A percentile compares a stretch with the other conserved stretches of the same genome.
Conservation (phyloP, 2,797 vertebrate species). For the Danionella dracula region DNA sequence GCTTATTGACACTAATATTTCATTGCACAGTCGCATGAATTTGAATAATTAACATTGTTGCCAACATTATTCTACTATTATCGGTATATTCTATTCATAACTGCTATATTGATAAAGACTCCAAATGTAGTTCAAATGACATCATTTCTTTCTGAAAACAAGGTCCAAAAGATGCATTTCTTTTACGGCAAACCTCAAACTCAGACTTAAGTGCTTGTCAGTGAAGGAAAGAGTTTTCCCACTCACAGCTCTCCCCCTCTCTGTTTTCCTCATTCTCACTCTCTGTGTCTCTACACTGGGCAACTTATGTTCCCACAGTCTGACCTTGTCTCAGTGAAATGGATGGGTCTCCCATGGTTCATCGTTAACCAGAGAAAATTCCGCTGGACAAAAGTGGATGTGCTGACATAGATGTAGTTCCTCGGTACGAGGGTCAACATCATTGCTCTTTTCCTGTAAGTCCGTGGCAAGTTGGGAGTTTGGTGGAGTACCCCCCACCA, state of each 20-base stretch:
- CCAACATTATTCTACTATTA: too few species aligned
- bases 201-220: constrained; percentile 19
- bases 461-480: constrained; percentile 60
- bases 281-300: constrained; percentile 63
- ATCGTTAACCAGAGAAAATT: constrained; percentile 77
- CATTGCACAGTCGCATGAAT: too few species aligned
- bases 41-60: too few species aligned
- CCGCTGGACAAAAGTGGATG: constrained; percentile 62
- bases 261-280: constrained; percentile 21
- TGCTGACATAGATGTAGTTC: constrained; percentile 79
- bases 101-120: too few species aligned
- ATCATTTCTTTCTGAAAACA: constrained; percentile 22
- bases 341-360: constrained; percentile 79
- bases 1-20: too few species aligned
- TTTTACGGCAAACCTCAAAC: constrained; percentile 10
- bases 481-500: constrained; percentile 40
- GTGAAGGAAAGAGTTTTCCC: constrained; percentile 12
- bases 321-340: constrained; percentile 82
- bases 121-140: not conserved
- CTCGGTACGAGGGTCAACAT: constrained; percentile 77
- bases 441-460: constrained; percentile 73
- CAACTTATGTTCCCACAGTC: constrained; percentile 67
- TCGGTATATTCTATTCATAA: too few species aligned
- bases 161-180: constrained; percentile 9
- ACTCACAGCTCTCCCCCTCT: not conserved